Conservation (phyloP, 2,113 vertebrate genomes). For the Fulmarus glacialis region DNA sequence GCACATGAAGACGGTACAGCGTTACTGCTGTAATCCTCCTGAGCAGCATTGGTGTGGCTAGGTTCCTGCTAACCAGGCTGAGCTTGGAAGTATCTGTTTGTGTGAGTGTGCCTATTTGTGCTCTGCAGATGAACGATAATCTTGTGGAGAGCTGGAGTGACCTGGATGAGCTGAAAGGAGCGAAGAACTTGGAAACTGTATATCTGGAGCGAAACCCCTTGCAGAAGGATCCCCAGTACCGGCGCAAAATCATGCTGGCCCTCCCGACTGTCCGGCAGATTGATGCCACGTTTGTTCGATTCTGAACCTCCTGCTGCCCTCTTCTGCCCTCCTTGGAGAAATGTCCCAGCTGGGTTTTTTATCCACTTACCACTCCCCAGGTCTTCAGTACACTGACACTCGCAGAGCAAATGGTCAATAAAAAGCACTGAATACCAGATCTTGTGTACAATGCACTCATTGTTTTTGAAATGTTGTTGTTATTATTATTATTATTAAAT, state of each 20-base stretch:
- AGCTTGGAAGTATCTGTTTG: background rate
- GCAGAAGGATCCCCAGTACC: slow-evolving; percentile 96
- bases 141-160: slow-evolving; percentile 95
- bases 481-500: slow-evolving; percentile 57
- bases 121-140: slow-evolving; percentile 95
- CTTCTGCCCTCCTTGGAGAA: background rate
- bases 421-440: slow-evolving; percentile 58
- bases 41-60: accelerated
- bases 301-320: slow-evolving; percentile 77
- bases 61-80: background rate
- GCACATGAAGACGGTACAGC: accelerated
- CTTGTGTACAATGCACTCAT: slow-evolving; percentile 44
- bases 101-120: background rate
- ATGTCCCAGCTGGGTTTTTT: slow-evolving; percentile 51
- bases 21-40: accelerated
- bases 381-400: slow-evolving; percentile 39
- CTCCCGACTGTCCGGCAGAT: slow-evolving; percentile 94
- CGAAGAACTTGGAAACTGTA: slow-evolving; percentile 89
- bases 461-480: slow-evolving; percentile 51
- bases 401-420: slow-evolving; percentile 46
- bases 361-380: slow-evolving; percentile 49
- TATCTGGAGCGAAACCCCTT: slow-evolving; percentile 96
- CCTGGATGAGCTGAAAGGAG: slow-evolving; percentile 94
- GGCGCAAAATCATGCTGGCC: slow-evolving; percentile 96
- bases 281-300: slow-evolving; percentile 94